Evolutionary conservation across 92 coral and sea anemone species (phyloP), one percentile per base, ranked within the genome.

Genomic region (Umimayanthus kanabou): DNA sequence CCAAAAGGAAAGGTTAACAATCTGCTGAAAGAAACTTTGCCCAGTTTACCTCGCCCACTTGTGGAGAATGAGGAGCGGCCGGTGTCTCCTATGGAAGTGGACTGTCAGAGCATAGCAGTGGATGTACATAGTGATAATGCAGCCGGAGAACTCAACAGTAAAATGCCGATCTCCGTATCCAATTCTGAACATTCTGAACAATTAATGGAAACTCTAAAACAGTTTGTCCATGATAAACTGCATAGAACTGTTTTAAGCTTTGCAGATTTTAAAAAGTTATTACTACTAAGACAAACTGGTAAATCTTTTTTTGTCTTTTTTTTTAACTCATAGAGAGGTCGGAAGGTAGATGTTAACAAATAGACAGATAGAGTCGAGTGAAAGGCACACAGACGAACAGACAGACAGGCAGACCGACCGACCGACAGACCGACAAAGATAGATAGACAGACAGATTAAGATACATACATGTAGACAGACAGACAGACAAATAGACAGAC

Each of bases 241-340:
- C 92, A 93, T 81, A 92, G 94, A 39, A 96, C 98, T 45, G 93
- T 94, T 53, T 87, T 95, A 78, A 96, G 98, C 89, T 93, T 96
- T 82, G 96, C 98, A 14, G 98, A 96, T 77, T 94, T 95, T 84
- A 95, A 96, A 91, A 93, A 89, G 45, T 90, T 96, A 8, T 86
- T 96, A 66, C 89, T 96, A 77, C 92, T 96, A 4, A 91, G 90
- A 87, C 98, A 92, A 84, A 95, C 98, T 79, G 98, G 98, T 96
- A 69, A 94, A 95, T 72, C 30, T 26, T 26, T 9, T 3, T 50
- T 23, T 23, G 2, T 23, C 30, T 58, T 80, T 30, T 28, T 58
- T 80, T 30, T 28, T 39, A 2, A 33, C n/a, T 33, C 14, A 47
- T 13, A 10, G 58, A 53, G 20, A 11, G 1, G 4, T 47, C 13